Conservation (phyloP, 2,797 vertebrate genomes). For the Microtus agrestis region DNA sequence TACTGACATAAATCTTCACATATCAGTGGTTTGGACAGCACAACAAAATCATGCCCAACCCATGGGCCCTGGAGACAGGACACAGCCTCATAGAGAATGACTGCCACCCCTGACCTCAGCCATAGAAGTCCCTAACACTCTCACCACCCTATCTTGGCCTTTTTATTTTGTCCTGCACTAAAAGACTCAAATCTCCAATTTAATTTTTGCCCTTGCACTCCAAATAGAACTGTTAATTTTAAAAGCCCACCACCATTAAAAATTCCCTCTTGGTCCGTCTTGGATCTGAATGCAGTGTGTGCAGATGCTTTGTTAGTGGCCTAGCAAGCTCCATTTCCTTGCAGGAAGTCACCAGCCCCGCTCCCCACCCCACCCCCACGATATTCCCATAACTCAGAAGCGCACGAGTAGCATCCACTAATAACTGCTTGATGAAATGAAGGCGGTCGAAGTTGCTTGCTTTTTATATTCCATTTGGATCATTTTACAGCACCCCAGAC, state of each 20-base stretch:
- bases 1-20: neutral
- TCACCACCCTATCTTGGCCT: neutral
- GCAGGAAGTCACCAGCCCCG: neutral
- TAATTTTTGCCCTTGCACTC: neutral
- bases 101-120: neutral
- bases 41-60: neutral
- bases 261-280: neutral
- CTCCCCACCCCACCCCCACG: too few relatives aligned
- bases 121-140: neutral
- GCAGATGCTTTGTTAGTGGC: rapidly evolving
- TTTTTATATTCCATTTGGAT: neutral
- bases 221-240: neutral
- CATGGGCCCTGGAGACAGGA: rapidly evolving
- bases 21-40: neutral
- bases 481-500: neutral
- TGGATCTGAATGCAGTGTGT: neutral
- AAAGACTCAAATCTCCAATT: neutral
- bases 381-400: neutral
- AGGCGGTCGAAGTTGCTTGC: neutral
- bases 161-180: neutral
- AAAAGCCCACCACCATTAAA: neutral
- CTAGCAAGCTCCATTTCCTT: neutral
- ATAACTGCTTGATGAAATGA: neutral
- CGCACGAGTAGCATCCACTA: neutral
- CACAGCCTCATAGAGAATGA: neutral